Evolutionary conservation across 2,797 vertebrate genomes (phyloP), one percentile per base, ranked within the genome.

Genomic region (Epinephelus awoara): DNA sequence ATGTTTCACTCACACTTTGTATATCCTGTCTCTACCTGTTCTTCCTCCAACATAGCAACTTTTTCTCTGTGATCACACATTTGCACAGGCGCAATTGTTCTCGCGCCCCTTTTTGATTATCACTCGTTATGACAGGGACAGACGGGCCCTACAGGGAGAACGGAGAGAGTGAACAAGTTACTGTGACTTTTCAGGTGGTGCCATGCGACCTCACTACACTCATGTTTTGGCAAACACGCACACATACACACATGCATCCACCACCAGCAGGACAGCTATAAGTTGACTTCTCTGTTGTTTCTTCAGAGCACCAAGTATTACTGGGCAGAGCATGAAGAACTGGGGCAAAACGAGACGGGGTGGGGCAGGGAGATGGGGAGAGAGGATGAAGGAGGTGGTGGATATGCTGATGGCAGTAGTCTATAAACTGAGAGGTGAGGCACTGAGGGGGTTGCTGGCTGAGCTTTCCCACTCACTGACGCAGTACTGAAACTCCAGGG

Each of bases 321-420:
- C 79, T 80, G 82, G 79, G 56, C 74, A 72, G 57, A 79, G 63
- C 69, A 71, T 54, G 44, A 77, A 67, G 74, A 88, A 72, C 15
- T 79, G 59, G 67, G 62, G 29, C 50, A 67, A 80, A 80, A 75
- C 61, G 55, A 85, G 58, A 12, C 6, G 0, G 63, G 72, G 58
- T 67, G 66, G 75, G 65, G 66, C 29, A 71, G 21, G 56, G 52
- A 64, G 64, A 25, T 71, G 23, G 23, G 64, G 21, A 38, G 55
- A 23, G 63, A 17, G 56, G 57, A 52, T 55, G 50, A 72, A 50
- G 46, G 29, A 47, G 40, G 25, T 8, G 25, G 38, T 23, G 38
- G 72, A 80, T 87, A 54, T 90, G 90, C 86, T 91, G 90, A 89
- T 90, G 77, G 75, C 68, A 72, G 66, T 50, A 67, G 74, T 88